These are phyloP conservation scores for Cotesia typhae DNA, from an alignment of 1,140 invertebrate species.

Conservation along the genomic window DNA sequence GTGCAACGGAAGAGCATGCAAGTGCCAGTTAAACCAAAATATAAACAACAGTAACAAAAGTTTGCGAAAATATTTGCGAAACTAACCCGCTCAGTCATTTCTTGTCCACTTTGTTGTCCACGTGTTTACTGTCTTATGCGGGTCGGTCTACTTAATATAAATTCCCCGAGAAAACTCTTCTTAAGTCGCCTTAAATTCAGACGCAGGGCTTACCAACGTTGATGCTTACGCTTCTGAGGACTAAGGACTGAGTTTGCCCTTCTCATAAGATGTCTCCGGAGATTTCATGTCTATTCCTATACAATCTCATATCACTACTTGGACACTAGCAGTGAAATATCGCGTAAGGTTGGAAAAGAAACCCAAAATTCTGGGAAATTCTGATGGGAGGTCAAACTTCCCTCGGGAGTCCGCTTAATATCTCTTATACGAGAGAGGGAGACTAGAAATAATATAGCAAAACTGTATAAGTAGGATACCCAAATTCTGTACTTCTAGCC, in stretches of 20 bases:
- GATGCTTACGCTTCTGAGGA: not conserved
- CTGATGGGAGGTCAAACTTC: constrained; percentile 47
- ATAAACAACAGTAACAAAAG: too few species aligned
- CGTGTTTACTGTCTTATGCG: too few species aligned
- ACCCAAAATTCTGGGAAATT: constrained; percentile 32
- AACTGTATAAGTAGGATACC: too few species aligned
- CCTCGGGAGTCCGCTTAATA: constrained; percentile 49
- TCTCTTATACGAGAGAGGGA: constrained; percentile 40
- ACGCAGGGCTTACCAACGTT: not conserved
- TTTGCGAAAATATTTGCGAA: constrained; percentile 1
- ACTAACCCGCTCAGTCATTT: not conserved
- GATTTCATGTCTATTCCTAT: constrained; percentile 39
- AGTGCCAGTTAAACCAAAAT: too few species aligned
- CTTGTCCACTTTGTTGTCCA: not conserved
- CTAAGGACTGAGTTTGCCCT: not conserved
- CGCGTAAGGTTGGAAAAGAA: constrained; percentile 21
- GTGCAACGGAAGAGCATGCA: too few species aligned
- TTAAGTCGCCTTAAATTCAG: not conserved
- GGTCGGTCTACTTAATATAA: too few species aligned
- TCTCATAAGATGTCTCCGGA: constrained; percentile 24
- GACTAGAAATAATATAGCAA: not conserved
- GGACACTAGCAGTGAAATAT: constrained; percentile 28
- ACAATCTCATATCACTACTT: not conserved
- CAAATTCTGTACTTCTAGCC: not conserved
- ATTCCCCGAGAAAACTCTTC: not conserved